phyloP scores from a whole-genome alignment of 2,113 vertebrate genomes.

The Percina caprodes region DNA sequence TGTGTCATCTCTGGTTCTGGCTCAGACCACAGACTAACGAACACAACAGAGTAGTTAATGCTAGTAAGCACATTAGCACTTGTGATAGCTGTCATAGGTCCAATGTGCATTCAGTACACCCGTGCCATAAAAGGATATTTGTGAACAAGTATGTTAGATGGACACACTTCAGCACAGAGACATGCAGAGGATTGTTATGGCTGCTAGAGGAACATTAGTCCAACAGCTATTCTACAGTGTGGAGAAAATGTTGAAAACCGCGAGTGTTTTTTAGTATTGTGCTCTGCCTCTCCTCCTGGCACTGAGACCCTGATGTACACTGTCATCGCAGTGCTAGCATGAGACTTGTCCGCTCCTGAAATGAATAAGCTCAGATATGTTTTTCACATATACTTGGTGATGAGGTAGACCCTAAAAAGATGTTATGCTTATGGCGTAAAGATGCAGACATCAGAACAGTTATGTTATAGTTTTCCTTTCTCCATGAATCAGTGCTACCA shows the following conservation, averaged over 20 bases:
- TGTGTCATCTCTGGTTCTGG: no score
- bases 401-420: constrained; percentile 4
- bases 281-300: constrained; percentile 5
- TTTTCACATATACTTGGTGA: constrained; percentile 4
- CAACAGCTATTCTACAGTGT: constrained; percentile 2
- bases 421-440: neutral
- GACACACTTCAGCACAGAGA: neutral
- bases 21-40: neutral
- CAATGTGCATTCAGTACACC: neutral
- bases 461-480: neutral
- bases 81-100: neutral
- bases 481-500: constrained; percentile 14
- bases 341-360: constrained; percentile 4
- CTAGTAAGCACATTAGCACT: neutral
- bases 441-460: constrained; percentile 11
- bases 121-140: neutral
- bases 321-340: neutral
- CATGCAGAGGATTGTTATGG: neutral
- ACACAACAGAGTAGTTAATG: neutral
- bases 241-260: constrained; percentile 14
- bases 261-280: neutral
- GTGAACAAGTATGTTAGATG: neutral
- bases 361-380: neutral
- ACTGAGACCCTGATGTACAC: neutral
- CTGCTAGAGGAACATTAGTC: constrained; percentile 7